These are phyloP conservation scores for Gastrophryne carolinensis DNA, from an alignment of 2,797 vertebrate genomes.

Conservation along the genomic window DNA sequence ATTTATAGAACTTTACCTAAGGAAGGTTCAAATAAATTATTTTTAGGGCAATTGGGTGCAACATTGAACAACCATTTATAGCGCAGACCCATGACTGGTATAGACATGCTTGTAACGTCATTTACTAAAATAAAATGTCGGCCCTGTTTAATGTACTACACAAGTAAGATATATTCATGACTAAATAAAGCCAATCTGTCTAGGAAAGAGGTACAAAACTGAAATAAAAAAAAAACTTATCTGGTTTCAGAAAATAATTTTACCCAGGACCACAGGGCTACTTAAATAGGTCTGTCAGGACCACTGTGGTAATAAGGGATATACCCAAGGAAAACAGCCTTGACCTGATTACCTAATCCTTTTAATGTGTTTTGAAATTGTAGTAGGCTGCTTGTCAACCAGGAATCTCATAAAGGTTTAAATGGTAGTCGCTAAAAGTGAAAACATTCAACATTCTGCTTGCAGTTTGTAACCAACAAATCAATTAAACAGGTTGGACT, in stretches of 20 bases:
- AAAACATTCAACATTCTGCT: slow-evolving; percentile 52
- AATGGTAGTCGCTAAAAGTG: slow-evolving; percentile 51
- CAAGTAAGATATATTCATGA: slow-evolving; percentile 74
- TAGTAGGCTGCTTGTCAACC: slow-evolving; percentile 78
- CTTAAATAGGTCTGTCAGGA: slow-evolving; percentile 59
- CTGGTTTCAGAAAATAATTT: slow-evolving; percentile 53
- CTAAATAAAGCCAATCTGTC: slow-evolving; percentile 78
- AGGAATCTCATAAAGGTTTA: slow-evolving; percentile 57
- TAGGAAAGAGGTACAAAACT: slow-evolving; percentile 71
- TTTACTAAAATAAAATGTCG: background rate
- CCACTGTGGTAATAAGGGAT: slow-evolving; percentile 56
- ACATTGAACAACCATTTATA: background rate
- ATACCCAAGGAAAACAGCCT: slow-evolving; percentile 52
- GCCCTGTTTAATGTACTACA: slow-evolving; percentile 54
- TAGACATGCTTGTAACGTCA: background rate
- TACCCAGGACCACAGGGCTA: slow-evolving; percentile 53
- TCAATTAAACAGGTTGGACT: slow-evolving; percentile 53
- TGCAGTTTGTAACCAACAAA: slow-evolving; percentile 51
- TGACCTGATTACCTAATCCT: slow-evolving; percentile 76
- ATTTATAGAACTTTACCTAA: too few species aligned
- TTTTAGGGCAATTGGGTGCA: background rate
- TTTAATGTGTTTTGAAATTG: slow-evolving; percentile 82
- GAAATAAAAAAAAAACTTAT: slow-evolving; percentile 65
- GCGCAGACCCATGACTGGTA: background rate
- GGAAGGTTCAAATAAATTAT: too few species aligned